Percentiles rank a stretch among this genome's conserved stretches.
Conservation (phyloP, 2,113 vertebrate species). For the Bufo gargarizans region DNA sequence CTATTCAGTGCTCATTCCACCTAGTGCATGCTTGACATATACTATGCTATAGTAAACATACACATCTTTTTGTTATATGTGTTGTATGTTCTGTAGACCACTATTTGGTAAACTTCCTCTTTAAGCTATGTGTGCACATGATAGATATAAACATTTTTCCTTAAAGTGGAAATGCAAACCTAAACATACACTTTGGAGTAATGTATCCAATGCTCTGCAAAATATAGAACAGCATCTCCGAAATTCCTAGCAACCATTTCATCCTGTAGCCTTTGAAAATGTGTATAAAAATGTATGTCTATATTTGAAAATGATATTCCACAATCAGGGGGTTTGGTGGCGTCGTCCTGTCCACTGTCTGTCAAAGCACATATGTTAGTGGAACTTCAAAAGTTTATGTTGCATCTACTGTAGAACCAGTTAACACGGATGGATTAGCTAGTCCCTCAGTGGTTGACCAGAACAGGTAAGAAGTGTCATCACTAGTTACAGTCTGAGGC, state of each 20-base stretch:
- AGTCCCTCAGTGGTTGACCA: too few species aligned
- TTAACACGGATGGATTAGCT: too few species aligned
- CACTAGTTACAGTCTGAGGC: too few species aligned
- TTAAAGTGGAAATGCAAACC: neutral
- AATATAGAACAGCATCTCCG: neutral
- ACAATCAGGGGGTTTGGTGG: too few species aligned
- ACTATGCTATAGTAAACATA: constrained; percentile 5
- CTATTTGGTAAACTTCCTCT: constrained; percentile 35
- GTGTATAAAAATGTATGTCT: too few species aligned
- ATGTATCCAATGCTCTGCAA: neutral
- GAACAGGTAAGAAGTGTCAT: too few species aligned
- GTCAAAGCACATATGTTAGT: too few species aligned
- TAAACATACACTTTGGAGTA: neutral
- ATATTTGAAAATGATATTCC: too few species aligned
- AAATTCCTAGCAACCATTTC: neutral
- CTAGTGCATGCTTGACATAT: neutral
- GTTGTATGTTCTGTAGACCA: neutral
- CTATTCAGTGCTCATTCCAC: neutral
- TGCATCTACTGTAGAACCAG: too few species aligned
- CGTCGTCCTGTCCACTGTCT: too few species aligned
- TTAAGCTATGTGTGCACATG: neutral
- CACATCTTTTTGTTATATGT: neutral
- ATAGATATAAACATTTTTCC: constrained; percentile 15
- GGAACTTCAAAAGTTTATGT: too few species aligned
- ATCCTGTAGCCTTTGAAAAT: neutral